Evolutionary conservation across 2,797 vertebrate genomes (phyloP).

Genomic region (Lacerta agilis): DNA sequence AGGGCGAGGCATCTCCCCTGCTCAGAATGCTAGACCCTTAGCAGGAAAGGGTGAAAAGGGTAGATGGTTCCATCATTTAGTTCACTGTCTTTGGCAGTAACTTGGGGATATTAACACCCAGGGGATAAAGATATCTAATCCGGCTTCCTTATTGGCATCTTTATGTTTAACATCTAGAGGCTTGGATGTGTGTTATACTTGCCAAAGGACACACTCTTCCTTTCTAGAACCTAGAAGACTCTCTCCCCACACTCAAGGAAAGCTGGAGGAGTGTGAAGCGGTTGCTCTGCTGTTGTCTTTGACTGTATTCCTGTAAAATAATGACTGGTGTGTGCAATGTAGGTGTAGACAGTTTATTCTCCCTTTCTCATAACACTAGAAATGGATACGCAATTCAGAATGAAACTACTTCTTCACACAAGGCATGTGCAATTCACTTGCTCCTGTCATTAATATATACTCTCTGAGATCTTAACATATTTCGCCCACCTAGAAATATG

Average conservation of each 20-base stretch:
- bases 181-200: neutral
- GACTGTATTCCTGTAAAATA: neutral
- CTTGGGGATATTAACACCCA: neutral
- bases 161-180: neutral
- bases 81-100: conserved; percentile 12
- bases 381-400: neutral
- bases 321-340: neutral
- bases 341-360: neutral
- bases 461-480: neutral
- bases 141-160: neutral
- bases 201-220: neutral
- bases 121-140: neutral
- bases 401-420: neutral
- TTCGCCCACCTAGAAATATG: neutral
- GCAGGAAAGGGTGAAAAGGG: conserved; percentile 47
- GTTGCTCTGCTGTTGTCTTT: neutral
- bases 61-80: neutral
- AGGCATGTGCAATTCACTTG: too few species aligned
- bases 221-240: neutral
- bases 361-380: neutral
- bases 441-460: neutral
- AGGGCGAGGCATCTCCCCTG: conserved; percentile 35
- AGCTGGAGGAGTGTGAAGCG: neutral
- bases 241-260: neutral
- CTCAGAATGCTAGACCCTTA: conserved; percentile 33